Percentiles rank a stretch among this genome's conserved stretches.
phyloP scores from a whole-genome alignment of 2,797 vertebrate genomes.

The Amniataba percoides region DNA sequence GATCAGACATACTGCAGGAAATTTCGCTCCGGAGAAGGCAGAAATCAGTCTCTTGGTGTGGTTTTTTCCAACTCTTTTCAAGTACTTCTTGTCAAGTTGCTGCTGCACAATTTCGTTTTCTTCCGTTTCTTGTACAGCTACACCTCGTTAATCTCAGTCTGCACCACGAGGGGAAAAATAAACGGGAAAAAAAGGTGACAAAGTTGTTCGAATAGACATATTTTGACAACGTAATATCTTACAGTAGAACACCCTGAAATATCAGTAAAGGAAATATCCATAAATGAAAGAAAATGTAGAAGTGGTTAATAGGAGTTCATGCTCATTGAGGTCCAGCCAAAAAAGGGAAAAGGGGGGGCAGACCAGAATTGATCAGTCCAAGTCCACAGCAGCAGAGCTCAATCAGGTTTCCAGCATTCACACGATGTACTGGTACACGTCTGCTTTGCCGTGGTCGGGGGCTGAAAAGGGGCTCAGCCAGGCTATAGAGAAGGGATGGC shows the following conservation, averaged over 20 bases:
- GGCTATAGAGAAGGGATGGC: conserved; percentile 96
- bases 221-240: conserved; percentile 19
- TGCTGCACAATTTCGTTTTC: background rate
- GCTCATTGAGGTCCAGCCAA: conserved; percentile 64
- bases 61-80: conserved; percentile 21
- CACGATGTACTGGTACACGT: conserved; percentile 97
- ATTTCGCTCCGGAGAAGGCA: conserved; percentile 2
- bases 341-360: conserved; percentile 60
- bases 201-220: conserved; percentile 17
- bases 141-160: conserved; percentile 56
- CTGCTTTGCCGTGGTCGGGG: conserved; percentile 96
- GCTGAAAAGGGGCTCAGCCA: conserved; percentile 96
- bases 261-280: conserved; percentile 36
- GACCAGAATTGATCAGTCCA: conserved; percentile 50
- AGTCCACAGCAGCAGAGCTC: conserved; percentile 56
- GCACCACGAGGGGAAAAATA: conserved; percentile 50
- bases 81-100: conserved; percentile 35
- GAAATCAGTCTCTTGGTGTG: conserved; percentile 25
- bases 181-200: conserved; percentile 22
- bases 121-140: conserved; percentile 12
- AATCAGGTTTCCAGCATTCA: conserved; percentile 80
- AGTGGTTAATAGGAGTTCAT: conserved; percentile 78
- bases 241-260: conserved; percentile 53
- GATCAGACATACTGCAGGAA: conserved; percentile 39
- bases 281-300: conserved; percentile 48